These are phyloP conservation scores for Seriola rivoliana DNA, from an alignment of 2,113 vertebrate species.

Conservation along the genomic window DNA sequence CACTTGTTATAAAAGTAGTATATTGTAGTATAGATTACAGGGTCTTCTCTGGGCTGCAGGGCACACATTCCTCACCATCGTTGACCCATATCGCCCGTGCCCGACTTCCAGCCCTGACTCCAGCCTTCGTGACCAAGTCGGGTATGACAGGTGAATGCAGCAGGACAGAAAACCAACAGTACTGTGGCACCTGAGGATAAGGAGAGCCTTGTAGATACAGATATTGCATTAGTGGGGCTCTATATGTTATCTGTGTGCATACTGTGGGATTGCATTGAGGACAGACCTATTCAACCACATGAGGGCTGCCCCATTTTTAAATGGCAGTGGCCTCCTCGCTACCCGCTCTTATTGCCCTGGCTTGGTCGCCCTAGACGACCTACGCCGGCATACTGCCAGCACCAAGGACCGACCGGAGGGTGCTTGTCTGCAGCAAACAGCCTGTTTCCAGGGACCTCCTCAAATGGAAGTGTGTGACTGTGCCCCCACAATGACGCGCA, in stretches of 20 bases:
- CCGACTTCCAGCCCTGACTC: constrained; percentile 17
- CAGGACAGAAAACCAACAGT: background rate
- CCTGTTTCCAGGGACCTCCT: background rate
- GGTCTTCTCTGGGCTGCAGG: constrained; percentile 33
- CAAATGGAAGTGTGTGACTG: constrained; percentile 6
- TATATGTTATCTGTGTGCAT: background rate
- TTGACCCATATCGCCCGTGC: constrained; percentile 47
- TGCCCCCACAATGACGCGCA: background rate
- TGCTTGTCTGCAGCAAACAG: constrained; percentile 31
- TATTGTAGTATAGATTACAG: constrained; percentile 42
- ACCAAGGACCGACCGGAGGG: constrained; percentile 33
- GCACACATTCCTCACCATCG: constrained; percentile 41
- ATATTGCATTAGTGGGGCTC: background rate
- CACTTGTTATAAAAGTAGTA: constrained; percentile 41
- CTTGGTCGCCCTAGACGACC: constrained; percentile 35
- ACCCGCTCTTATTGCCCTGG: constrained; percentile 13
- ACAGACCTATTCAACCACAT: constrained; percentile 8
- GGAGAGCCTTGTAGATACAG: background rate
- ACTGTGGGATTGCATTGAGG: constrained; percentile 19
- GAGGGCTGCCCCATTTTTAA: constrained; percentile 16
- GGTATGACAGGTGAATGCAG: constrained; percentile 2
- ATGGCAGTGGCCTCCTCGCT: constrained; percentile 13
- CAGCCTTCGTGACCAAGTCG: background rate
- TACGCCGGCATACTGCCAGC: constrained; percentile 19
- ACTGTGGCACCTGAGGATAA: background rate